phyloP scores from a whole-genome alignment of 2,888 invertebrate species.

The Strigamia transsilvanica region DNA sequence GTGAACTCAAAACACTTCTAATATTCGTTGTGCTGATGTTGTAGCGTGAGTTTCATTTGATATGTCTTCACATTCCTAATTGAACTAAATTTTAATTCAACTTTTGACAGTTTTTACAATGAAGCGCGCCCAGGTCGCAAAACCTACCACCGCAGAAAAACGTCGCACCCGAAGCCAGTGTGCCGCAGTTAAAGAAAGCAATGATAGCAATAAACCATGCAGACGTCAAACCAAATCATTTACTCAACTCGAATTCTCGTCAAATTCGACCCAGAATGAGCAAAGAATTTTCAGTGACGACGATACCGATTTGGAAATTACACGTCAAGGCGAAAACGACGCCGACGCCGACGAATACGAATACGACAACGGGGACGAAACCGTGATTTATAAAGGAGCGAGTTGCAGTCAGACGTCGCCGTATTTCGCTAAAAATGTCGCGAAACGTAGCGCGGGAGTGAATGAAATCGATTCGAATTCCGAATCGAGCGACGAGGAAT shows the following conservation, averaged over 20 bases:
- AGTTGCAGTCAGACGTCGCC: background rate
- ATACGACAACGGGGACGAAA: background rate
- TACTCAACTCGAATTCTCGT: background rate
- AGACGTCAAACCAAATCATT: background rate
- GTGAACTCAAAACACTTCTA: too few species aligned
- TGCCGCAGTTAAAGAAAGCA: background rate
- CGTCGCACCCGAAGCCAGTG: background rate
- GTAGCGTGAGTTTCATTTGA: too few species aligned
- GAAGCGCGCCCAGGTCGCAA: background rate
- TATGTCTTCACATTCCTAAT: too few species aligned
- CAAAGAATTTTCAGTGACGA: background rate
- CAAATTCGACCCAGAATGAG: background rate
- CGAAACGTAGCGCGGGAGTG: background rate
- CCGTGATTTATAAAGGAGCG: background rate
- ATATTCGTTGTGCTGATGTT: too few species aligned
- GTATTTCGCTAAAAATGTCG: background rate
- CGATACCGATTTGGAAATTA: background rate
- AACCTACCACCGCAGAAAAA: background rate
- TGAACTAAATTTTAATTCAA: too few species aligned
- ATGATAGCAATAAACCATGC: background rate
- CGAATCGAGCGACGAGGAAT: slow-evolving; percentile 67
- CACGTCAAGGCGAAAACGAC: background rate
- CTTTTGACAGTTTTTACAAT: background rate
- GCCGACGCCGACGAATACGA: too few species aligned
- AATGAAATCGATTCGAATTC: background rate